Percentiles rank a stretch among this genome's conserved stretches.
These are phyloP conservation scores for Galeruca laticollis DNA, from an alignment of 2,888 invertebrate genomes.

Conservation along the genomic window DNA sequence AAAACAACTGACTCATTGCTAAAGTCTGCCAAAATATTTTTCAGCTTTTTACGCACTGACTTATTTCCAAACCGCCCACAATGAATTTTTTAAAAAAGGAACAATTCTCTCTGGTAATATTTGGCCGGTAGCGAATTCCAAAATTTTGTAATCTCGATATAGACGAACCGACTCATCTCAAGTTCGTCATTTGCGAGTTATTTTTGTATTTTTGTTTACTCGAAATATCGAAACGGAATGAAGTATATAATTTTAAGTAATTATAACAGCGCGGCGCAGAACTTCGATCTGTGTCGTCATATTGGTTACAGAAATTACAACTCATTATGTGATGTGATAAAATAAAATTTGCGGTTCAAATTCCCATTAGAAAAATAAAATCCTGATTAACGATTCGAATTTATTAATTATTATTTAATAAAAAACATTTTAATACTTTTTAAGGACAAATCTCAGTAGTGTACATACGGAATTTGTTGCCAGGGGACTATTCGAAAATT, in stretches of 20 bases:
- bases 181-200: conserved; percentile 34
- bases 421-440: too few species aligned
- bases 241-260: conserved; percentile 6
- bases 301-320: too few species aligned
- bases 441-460: too few species aligned
- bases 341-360: too few species aligned
- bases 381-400: too few species aligned
- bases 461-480: too few species aligned
- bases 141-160: conserved; percentile 36
- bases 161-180: conserved; percentile 41
- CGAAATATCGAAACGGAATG: conserved; percentile 34
- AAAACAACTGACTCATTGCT: background rate
- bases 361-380: too few species aligned
- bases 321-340: too few species aligned
- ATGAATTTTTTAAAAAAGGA: conserved; percentile 18
- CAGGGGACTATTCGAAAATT: too few species aligned
- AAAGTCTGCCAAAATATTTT: background rate
- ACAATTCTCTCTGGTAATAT: conserved; percentile 28
- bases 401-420: too few species aligned
- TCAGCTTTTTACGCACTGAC: background rate
- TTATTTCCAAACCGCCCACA: conserved; percentile 4
- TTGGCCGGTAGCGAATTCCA: conserved; percentile 25
- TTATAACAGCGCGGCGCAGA: too few species aligned
- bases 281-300: too few species aligned
- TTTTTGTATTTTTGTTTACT: conserved; percentile 41